Evolutionary conservation across 1,140 invertebrate genomes (phyloP).

Genomic region (Bombyx mori): ASM3026992v2 NC_085125.1:5827501-5828000

Average conservation of each 20-base stretch:
- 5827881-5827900: constrained; percentile 75
- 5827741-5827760: constrained; percentile 81
- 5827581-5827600: constrained; percentile 89
- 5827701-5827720: constrained; percentile 48
- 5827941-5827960: no score
- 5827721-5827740: constrained; percentile 76
- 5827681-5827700: constrained; percentile 27
- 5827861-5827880: constrained; percentile 81
- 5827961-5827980: constrained; percentile 10
- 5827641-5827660: constrained; percentile 74
- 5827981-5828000: no score
- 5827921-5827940: neutral
- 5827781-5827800: constrained; percentile 80
- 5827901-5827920: constrained; percentile 62
- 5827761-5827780: constrained; percentile 83
- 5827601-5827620: constrained; percentile 90
- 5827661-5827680: constrained; percentile 29
- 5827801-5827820: constrained; percentile 73
- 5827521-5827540: constrained; percentile 68
- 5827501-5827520: neutral
- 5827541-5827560: constrained; percentile 85
- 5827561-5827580: constrained; percentile 91
- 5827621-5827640: constrained; percentile 92
- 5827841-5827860: constrained; percentile 79
- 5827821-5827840: constrained; percentile 66